Base-by-base conservation (phyloP, 2,888 invertebrate species). In the Lymantria monacha region DNA sequence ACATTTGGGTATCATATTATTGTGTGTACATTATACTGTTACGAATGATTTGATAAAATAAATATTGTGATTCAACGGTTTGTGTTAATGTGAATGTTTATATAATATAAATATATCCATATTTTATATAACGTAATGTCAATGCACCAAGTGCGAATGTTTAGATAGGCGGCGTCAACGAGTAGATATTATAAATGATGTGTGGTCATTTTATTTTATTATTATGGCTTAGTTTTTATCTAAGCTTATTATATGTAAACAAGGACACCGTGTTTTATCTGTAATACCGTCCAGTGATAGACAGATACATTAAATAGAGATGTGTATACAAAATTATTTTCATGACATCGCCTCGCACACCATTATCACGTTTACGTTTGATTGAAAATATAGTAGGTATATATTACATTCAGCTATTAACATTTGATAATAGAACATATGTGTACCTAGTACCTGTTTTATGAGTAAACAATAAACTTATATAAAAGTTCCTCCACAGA, bases 251-350 rank as follows among this genome's bases (percentile, higher is more conserved):
- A 30, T 30, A 42, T 30, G 1, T 22, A 71, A 69, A 70, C 70
- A 67, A 72, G 69, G 73, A 79, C 85, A 85, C 81, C 78, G 76
- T 76, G 70, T 77, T 79, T 82, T 83, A 76, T 85, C 75, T 83
- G 70, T 77, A 79, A 87, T 81, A 88, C 89, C 89, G 89, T 90
- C 89, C 89, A 90, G 87, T 88, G 82, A 86, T 74, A 76, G 69
- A 55, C 61, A 61, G 42, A 54, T 53, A 49, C 61, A 72, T 70
- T 74, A 44, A 46, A 46, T 49, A 22, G 22, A 22, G 2, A 5
- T 22, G 22, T 22, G 12, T 43, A 42, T 48, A 38, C 22, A 37
- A 48, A 51, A 66, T 15, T 72, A 72, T 69, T 63, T 66, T 69
- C 70, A 72, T 73, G 63, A 71, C 67, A 72, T 70, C 64, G 59